phyloP scores from a whole-genome alignment of 2,113 vertebrate species.

The Myrmecobius fasciatus region DNA sequence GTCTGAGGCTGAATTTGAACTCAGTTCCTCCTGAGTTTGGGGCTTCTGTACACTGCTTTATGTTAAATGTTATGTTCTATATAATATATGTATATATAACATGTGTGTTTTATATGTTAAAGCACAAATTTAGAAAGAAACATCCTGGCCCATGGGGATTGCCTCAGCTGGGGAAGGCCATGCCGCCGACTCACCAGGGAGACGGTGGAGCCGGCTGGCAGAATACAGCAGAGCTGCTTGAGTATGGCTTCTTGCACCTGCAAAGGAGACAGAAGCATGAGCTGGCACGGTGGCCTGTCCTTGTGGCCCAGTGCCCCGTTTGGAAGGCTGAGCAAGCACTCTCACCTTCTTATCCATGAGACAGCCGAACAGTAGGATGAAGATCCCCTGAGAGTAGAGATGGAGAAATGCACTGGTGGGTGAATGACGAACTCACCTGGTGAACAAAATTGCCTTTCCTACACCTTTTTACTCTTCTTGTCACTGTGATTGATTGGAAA shows the following conservation, averaged over 20 bases:
- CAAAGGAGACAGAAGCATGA: neutral
- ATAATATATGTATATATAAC: too few species aligned
- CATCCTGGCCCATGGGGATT: neutral
- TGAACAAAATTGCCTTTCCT: neutral
- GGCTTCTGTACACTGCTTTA: neutral
- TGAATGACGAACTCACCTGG: neutral
- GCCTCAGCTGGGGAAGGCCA: neutral
- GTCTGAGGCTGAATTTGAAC: neutral
- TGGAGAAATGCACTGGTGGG: neutral
- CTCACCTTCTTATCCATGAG: conserved; percentile 81
- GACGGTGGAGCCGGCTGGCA: neutral
- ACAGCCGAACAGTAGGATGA: conserved; percentile 78
- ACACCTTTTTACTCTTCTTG: neutral
- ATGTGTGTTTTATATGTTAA: neutral
- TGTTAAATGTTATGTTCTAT: too few species aligned
- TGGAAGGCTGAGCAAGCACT: neutral
- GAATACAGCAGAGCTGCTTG: conserved; percentile 31
- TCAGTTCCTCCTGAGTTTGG: neutral
- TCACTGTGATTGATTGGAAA: neutral
- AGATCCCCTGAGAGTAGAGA: conserved; percentile 72
- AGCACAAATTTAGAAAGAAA: neutral
- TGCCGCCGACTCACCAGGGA: conserved; percentile 63
- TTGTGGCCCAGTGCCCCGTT: neutral
- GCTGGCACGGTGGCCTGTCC: neutral
- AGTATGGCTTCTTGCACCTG: conserved; percentile 72